Percentiles rank a stretch among this genome's conserved stretches.
Conservation (phyloP, 2,797 vertebrate genomes). For the Pipistrellus pipistrellus region DNA sequence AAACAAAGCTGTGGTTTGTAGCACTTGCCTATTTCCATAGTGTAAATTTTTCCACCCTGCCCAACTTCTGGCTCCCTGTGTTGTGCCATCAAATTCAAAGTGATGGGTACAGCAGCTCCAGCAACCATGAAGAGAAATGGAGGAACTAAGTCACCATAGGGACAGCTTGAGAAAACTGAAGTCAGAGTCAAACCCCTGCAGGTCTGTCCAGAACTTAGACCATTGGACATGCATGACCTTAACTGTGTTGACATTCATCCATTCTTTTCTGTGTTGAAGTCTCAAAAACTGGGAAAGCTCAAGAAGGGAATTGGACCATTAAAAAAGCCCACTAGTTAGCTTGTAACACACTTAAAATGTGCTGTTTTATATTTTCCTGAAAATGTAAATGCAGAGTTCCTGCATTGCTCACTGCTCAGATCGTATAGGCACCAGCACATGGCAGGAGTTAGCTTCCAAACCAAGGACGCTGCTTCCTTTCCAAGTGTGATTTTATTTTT, state of each 20-base stretch:
- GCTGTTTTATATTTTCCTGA: background rate
- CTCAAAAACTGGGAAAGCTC: background rate
- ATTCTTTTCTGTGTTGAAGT: background rate
- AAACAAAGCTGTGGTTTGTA: accelerated
- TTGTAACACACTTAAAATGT: background rate
- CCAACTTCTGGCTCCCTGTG: accelerated
- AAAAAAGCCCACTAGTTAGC: accelerated
- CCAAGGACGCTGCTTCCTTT: background rate
- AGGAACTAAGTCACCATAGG: background rate
- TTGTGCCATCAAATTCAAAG: accelerated
- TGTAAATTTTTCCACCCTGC: background rate
- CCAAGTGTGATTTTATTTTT: background rate
- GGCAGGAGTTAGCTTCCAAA: background rate
- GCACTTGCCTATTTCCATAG: accelerated
- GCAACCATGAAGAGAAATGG: accelerated
- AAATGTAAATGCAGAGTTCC: background rate
- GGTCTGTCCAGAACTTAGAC: accelerated
- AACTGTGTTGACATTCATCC: background rate
- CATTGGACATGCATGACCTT: accelerated
- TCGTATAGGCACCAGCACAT: accelerated
- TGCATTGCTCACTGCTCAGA: background rate
- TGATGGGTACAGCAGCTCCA: accelerated
- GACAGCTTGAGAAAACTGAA: accelerated
- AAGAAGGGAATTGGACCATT: accelerated
- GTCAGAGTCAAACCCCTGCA: background rate